Evolutionary conservation across 2,797 vertebrate species (phyloP), one percentile per base, ranked within the genome.

Genomic region (Enteromius anoplus): DNA sequence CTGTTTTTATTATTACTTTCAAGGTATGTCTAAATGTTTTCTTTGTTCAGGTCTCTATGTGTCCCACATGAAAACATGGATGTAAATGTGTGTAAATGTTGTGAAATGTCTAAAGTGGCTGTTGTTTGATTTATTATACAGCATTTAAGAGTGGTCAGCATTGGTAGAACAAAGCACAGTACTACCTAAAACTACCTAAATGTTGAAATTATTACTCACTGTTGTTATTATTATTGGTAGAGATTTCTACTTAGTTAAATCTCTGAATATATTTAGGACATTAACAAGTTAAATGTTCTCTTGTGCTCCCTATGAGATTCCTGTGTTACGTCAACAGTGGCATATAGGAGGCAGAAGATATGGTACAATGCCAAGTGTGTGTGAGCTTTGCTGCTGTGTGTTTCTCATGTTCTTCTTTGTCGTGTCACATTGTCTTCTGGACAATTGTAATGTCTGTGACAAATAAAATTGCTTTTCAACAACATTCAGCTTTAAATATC

Each of bases 1-100:
- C 23, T 83, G 65, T 80, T 87, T 82, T 55, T 83, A 78, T 81
- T 77, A 73, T 71, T 77, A 23, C 7, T 29, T 71, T 81, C 45
- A 80, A 69, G 42, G 55, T 19, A 69, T 32, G 34, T 78, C 47
- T 51, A 60, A 82, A 79, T 77, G 42, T 82, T 69, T 72, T 82
- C 8, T 60, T 49, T 79, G 65, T 71, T 49, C 26, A 49, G 37
- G 70, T 62, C n/a, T 65, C 15, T 65, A 5, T 11, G 60, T 55
- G 60, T 83, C 21, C 4, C 40, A 34, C n/a, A 37, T 73, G 45
- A 62, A 70, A 51, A 73, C 26, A 49, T 81, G 60, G 29, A 71
- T 80, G 47, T 75, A 75, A 69, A 4, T 75, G 62, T 75, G 32
- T 79, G 76, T 78, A 26, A 68, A 66, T 68, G n/a, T 76, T 68